Percentiles rank a stretch among this genome's conserved stretches.
phyloP scores from a whole-genome alignment of 2,888 invertebrate genomes.

The Rhagonycha lutea region DNA sequence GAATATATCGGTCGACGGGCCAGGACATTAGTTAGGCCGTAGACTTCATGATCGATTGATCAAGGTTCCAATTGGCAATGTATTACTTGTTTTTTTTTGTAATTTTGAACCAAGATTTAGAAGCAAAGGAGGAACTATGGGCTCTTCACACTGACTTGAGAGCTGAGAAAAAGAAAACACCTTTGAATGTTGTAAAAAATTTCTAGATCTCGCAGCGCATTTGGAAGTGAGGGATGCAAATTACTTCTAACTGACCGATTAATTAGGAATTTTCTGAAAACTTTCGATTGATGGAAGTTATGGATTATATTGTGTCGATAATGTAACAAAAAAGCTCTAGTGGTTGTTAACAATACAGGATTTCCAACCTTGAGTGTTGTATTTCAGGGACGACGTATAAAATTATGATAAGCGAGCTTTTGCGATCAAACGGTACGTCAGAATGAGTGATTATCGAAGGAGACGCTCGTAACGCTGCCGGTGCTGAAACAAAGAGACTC shows the following conservation, averaged over 20 bases:
- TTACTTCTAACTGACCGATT: background rate
- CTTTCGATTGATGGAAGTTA: background rate
- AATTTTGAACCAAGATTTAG: too few relatives aligned
- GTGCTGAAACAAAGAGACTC: conserved; percentile 53
- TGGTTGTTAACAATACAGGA: background rate
- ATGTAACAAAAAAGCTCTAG: background rate
- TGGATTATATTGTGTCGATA: background rate
- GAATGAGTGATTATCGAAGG: conserved; percentile 51
- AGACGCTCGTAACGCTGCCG: conserved; percentile 34
- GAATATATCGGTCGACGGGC: background rate
- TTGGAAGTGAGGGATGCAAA: background rate
- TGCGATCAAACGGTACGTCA: conserved; percentile 38
- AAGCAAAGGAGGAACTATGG: too few relatives aligned
- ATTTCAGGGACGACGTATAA: conserved; percentile 5
- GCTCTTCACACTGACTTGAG: too few relatives aligned
- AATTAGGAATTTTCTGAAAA: background rate
- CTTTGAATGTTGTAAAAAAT: background rate
- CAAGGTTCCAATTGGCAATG: too few relatives aligned
- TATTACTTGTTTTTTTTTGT: too few relatives aligned
- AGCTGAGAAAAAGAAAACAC: too few relatives aligned
- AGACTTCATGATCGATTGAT: background rate
- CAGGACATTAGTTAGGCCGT: background rate
- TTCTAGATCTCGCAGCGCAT: background rate
- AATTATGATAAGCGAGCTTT: conserved; percentile 18
- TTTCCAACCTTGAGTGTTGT: background rate